phyloP scores from a whole-genome alignment of 1,140 invertebrate genomes.

The Drosophila orena region DNA sequence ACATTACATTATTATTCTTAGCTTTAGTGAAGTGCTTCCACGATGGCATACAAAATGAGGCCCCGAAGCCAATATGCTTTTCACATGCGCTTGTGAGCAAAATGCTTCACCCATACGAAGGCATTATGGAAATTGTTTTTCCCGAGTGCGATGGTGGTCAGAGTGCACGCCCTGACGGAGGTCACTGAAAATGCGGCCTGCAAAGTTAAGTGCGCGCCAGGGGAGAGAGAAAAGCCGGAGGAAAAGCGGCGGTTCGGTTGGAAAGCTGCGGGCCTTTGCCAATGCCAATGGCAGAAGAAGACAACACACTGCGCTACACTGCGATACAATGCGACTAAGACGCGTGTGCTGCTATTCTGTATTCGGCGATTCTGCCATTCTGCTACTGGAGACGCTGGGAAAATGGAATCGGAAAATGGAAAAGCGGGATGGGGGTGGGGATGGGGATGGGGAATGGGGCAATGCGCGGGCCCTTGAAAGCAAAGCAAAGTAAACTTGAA shows the following conservation, averaged over 20 bases:
- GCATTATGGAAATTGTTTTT: neutral
- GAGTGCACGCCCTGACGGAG: constrained; percentile 25
- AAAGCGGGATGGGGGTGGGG: neutral
- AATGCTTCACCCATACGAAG: neutral
- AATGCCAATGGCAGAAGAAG: constrained; percentile 79
- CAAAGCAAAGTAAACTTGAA: constrained; percentile 44
- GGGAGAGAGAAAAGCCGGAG: neutral
- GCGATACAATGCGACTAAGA: neutral
- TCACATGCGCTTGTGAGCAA: no score
- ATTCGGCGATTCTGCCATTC: neutral
- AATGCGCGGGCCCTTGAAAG: constrained; percentile 37
- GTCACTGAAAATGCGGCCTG: constrained; percentile 20
- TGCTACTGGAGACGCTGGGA: neutral
- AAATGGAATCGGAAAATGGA: constrained; percentile 2
- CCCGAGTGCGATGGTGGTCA: constrained; percentile 12
- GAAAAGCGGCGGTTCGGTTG: constrained; percentile 4
- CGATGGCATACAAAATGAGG: neutral
- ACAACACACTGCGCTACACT: constrained; percentile 32
- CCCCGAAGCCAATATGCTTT: no score
- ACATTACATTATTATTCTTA: no score
- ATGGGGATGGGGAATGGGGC: neutral
- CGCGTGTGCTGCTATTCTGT: neutral
- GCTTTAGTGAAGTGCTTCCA: no score
- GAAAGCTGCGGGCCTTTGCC: constrained; percentile 45
- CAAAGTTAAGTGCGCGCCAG: neutral